Evolutionary conservation across 2,888 invertebrate genomes (phyloP), one percentile per base, ranked within the genome.

Genomic region (Brachyptera risi): DNA sequence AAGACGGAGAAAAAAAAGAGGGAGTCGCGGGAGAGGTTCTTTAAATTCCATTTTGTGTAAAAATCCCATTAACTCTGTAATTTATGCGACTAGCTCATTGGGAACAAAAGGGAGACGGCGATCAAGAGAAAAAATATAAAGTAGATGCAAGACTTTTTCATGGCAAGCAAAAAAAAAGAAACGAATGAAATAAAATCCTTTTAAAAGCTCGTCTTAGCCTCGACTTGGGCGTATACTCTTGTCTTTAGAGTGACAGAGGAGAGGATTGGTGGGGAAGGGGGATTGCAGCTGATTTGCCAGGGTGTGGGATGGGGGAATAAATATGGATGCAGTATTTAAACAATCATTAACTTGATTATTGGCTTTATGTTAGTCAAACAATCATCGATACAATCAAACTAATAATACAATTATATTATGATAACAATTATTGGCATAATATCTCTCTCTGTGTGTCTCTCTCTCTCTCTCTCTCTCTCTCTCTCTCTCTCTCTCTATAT

Each of bases 31-130:
- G 35, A 58, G 59, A 44, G 62, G 59, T 64, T 64, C 63, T 61
- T 64, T 61, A 64, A 66, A 66, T 65, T 64, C 65, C 63, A 64
- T 62, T 64, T 63, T 60, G 56, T 50, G 63, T 65, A 67, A 66
- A 67, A 67, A 66, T 65, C 65, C 67, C 63, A 67, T 67, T 67
- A 67, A 67, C 65, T 67, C 65, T 65, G 65, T 65, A 67, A 67
- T 67, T 67, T 67, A 67, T 67, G 65, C 63, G 65, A 61, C 65
- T 44, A 44, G 44, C 44, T 65, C 66, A 66, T 66, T 66, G 66
- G 4, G 65, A 61, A 63, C 62, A 63, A 60, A 64, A 60, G 60
- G 56, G 59, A 54, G 24, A 19, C 11, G 3, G 24, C 38, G 47
- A 47, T 58, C 38, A 27, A 26, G 47, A 35, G 40, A n/a, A 35